A percentile compares a stretch with the other conserved stretches of the same genome.
These are phyloP conservation scores for Clarias laeviceps DNA, from an alignment of 2,797 vertebrate genomes.

Conservation along the genomic window DNA sequence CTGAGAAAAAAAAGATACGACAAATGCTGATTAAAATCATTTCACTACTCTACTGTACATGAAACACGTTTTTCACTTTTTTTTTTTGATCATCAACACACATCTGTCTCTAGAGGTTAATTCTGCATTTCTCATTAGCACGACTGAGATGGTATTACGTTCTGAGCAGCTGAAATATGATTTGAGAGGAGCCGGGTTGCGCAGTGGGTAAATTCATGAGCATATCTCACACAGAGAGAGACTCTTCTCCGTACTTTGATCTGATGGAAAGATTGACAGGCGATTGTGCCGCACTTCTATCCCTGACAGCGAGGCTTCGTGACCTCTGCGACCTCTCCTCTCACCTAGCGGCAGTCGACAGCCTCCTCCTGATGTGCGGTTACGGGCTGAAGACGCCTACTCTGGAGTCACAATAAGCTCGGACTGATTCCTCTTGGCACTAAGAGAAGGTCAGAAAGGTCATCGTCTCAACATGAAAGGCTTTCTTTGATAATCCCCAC, in stretches of 20 bases:
- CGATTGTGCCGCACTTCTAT: slow-evolving; percentile 74
- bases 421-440: slow-evolving; percentile 64
- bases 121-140: slow-evolving; percentile 30
- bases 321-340: slow-evolving; percentile 64
- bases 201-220: slow-evolving; percentile 74
- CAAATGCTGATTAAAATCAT: not conserved
- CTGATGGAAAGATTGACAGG: slow-evolving; percentile 75
- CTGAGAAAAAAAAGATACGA: not conserved
- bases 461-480: slow-evolving; percentile 62
- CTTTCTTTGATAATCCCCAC: slow-evolving; percentile 70
- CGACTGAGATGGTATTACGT: slow-evolving; percentile 16
- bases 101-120: not conserved
- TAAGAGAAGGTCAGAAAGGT: slow-evolving; percentile 63
- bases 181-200: slow-evolving; percentile 66
- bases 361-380: slow-evolving; percentile 68
- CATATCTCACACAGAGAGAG: slow-evolving; percentile 71
- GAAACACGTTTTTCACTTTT: not conserved
- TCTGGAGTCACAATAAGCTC: slow-evolving; percentile 64
- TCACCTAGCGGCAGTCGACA: slow-evolving; percentile 71
- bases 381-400: slow-evolving; percentile 60
- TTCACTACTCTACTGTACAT: not conserved
- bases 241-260: slow-evolving; percentile 72
- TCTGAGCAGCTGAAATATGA: slow-evolving; percentile 59
- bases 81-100: not conserved
- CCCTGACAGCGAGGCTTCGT: slow-evolving; percentile 67